Evolutionary conservation across 2,888 invertebrate species (phyloP).

Genomic region (Cerceris ruficornis): DNA sequence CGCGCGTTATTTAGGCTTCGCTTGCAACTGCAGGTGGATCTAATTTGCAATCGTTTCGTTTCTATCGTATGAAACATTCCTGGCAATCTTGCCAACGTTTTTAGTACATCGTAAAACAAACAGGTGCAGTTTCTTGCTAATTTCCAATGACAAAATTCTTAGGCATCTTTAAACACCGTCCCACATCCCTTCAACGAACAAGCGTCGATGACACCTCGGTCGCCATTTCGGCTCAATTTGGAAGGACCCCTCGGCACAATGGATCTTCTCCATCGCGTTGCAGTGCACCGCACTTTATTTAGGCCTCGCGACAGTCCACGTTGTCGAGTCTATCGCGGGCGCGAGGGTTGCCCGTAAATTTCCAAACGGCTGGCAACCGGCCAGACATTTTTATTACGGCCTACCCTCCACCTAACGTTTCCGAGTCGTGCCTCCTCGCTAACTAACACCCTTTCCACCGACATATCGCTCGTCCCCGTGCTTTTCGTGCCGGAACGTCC

Average conservation of each 20-base stretch:
- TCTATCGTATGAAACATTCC: no score
- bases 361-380: conserved; percentile 66
- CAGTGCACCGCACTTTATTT: conserved; percentile 23
- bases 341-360: conserved; percentile 52
- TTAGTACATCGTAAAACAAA: no score
- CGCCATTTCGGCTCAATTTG: no score
- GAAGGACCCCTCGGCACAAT: conserved; percentile 17
- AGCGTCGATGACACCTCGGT: no score
- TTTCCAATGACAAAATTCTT: no score
- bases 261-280: conserved; percentile 21
- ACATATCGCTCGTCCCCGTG: conserved; percentile 10
- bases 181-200: no score
- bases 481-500: conserved; percentile 6
- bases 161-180: no score
- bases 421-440: conserved; percentile 16
- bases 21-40: no score
- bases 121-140: no score
- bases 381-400: conserved; percentile 68
- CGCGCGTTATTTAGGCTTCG: no score
- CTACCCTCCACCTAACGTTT: conserved; percentile 45
- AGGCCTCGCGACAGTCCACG: conserved; percentile 38
- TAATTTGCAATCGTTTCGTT: no score
- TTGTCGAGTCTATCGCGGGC: conserved; percentile 34
- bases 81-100: no score
- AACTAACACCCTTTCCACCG: conserved; percentile 40